These are phyloP conservation scores for Smittia aterrima DNA, from an alignment of 2,888 invertebrate genomes.

Conservation along the genomic window DNA sequence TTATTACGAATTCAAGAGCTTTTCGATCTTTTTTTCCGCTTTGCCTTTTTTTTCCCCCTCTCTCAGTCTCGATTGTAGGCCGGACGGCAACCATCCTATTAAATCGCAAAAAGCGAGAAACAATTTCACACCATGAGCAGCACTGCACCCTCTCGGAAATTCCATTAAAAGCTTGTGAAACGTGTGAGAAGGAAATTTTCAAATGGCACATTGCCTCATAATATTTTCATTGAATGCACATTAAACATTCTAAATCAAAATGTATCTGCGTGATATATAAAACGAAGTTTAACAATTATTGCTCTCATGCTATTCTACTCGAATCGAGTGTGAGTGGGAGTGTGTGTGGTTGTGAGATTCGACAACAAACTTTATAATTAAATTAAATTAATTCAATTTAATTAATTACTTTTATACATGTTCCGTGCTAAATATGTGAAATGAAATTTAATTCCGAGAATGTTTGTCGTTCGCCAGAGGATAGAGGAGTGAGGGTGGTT, in stretches of 20 bases:
- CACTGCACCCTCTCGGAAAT: not conserved
- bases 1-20: constrained; percentile 27
- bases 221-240: constrained; percentile 14
- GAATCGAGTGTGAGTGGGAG: not conserved
- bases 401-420: constrained; percentile 40
- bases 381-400: constrained; percentile 40
- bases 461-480: constrained; percentile 23
- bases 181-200: not conserved
- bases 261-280: not conserved
- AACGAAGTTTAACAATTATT: constrained; percentile 11
- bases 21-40: not conserved
- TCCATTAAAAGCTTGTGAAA: constrained; percentile 8
- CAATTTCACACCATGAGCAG: constrained; percentile 2
- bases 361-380: constrained; percentile 41
- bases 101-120: not conserved
- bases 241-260: constrained; percentile 15
- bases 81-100: not conserved
- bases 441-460: constrained; percentile 31
- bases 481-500: not conserved
- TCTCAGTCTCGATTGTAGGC: not conserved
- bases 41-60: not conserved
- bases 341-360: constrained; percentile 9
- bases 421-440: constrained; percentile 28
- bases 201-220: not conserved
- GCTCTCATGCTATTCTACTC: not conserved